Evolutionary conservation across 92 coral and sea anemone genomes (phyloP).

Genomic region (Phenganax subtilis): DNA sequence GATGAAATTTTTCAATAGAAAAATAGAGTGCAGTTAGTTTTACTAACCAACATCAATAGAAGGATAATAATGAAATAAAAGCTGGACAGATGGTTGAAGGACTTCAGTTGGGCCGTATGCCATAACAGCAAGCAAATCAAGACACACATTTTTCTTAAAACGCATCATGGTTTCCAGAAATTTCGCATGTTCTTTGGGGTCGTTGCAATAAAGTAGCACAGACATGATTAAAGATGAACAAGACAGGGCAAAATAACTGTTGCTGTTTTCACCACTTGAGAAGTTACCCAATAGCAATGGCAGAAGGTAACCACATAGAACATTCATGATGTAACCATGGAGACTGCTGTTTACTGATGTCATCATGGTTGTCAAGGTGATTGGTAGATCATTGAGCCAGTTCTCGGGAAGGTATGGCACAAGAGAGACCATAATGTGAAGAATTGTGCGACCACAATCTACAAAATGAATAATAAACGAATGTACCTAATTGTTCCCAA

Average conservation of each 20-base stretch:
- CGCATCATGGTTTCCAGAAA: constrained; percentile 91
- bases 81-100: constrained; percentile 91
- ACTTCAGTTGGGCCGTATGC: constrained; percentile 92
- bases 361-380: constrained; percentile 73
- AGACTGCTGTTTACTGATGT: constrained; percentile 64
- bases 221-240: constrained; percentile 88
- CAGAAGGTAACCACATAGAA: constrained; percentile 82
- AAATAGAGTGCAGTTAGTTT: too few species aligned
- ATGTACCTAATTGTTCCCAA: too few species aligned
- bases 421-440: constrained; percentile 82
- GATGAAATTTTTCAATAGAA: too few species aligned
- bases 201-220: constrained; percentile 82
- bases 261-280: constrained; percentile 47
- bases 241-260: constrained; percentile 72
- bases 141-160: constrained; percentile 80
- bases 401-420: constrained; percentile 86
- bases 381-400: constrained; percentile 71
- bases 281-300: constrained; percentile 63
- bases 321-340: constrained; percentile 71
- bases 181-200: constrained; percentile 93
- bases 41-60: constrained; percentile 76
- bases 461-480: not conserved
- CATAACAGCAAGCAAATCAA: constrained; percentile 86
- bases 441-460: constrained; percentile 91
- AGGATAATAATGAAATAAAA: constrained; percentile 80